Evolutionary conservation across 2,113 vertebrate species (phyloP).

Genomic region (Lophochroa leadbeateri): DNA sequence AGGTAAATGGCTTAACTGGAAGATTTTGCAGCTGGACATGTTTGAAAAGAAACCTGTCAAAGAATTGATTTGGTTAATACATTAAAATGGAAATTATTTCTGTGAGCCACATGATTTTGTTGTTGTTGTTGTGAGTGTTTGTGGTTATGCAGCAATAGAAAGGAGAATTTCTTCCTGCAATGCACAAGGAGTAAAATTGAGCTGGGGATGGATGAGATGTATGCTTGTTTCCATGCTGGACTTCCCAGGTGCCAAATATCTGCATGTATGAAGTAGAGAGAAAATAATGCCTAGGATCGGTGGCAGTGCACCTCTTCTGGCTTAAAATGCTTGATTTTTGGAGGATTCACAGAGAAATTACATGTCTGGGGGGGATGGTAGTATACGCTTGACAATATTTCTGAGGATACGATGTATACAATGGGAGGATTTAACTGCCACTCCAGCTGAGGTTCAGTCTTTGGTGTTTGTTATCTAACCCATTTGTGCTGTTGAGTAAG

Average conservation of each 20-base stretch:
- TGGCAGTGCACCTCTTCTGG: rapidly evolving
- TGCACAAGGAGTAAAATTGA: neutral
- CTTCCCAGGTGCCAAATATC: neutral
- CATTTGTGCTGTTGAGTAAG: neutral
- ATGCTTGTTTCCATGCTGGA: rapidly evolving
- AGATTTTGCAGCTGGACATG: neutral
- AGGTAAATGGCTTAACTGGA: neutral
- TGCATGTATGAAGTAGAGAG: rapidly evolving
- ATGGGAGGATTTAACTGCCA: rapidly evolving
- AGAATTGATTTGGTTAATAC: no score
- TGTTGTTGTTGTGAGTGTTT: neutral
- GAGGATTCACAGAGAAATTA: neutral
- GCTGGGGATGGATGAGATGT: neutral
- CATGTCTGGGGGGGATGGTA: rapidly evolving
- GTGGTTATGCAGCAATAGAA: neutral
- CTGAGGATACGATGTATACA: rapidly evolving
- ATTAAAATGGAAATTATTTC: neutral
- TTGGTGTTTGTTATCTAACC: neutral
- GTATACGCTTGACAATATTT: rapidly evolving
- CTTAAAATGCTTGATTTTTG: neutral
- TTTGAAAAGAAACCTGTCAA: rapidly evolving
- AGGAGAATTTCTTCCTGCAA: rapidly evolving
- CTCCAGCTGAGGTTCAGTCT: neutral
- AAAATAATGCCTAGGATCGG: no score
- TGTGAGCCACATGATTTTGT: rapidly evolving